A percentile compares a stretch with the other conserved stretches of the same genome.
Conservation (phyloP, 2,888 invertebrate genomes). For the Limenitis camilla region DNA sequence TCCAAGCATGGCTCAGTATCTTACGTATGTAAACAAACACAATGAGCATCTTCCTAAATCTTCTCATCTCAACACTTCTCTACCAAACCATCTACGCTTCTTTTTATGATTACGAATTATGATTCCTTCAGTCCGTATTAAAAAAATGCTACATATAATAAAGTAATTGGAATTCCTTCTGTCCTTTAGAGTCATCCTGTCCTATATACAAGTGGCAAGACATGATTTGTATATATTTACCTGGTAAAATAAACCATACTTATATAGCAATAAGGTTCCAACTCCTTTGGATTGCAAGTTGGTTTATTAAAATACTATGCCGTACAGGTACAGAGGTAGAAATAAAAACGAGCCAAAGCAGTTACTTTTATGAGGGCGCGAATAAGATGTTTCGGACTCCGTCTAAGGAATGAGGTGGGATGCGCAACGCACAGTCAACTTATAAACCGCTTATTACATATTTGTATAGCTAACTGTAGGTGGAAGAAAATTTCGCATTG, state of each 20-base stretch:
- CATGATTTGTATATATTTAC: conserved; percentile 45
- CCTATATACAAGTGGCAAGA: conserved; percentile 69
- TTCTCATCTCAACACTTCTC: too few species aligned
- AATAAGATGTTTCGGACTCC: conserved; percentile 74
- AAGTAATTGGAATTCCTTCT: conserved; percentile 72
- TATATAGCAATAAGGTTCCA: conserved; percentile 29
- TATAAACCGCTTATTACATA: conserved; percentile 22
- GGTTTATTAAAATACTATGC: conserved; percentile 74
- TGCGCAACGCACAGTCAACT: conserved; percentile 33
- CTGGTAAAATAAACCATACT: conserved; percentile 33
- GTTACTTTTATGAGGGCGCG: conserved; percentile 76
- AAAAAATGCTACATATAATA: conserved; percentile 45
- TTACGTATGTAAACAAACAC: too few species aligned
- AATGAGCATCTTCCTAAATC: too few species aligned
- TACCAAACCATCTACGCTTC: too few species aligned
- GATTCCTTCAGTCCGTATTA: conserved; percentile 26
- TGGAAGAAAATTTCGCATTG: neutral
- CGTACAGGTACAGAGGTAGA: conserved; percentile 71
- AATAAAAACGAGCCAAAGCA: conserved; percentile 73
- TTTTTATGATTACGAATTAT: conserved; percentile 23
- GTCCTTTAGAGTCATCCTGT: conserved; percentile 65
- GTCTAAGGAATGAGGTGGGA: conserved; percentile 63
- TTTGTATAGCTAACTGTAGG: neutral
- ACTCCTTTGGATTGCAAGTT: conserved; percentile 31
- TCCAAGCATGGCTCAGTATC: too few species aligned